Evolutionary conservation across 2,113 vertebrate species (phyloP).

Genomic region (Prunella fulvescens): DNA sequence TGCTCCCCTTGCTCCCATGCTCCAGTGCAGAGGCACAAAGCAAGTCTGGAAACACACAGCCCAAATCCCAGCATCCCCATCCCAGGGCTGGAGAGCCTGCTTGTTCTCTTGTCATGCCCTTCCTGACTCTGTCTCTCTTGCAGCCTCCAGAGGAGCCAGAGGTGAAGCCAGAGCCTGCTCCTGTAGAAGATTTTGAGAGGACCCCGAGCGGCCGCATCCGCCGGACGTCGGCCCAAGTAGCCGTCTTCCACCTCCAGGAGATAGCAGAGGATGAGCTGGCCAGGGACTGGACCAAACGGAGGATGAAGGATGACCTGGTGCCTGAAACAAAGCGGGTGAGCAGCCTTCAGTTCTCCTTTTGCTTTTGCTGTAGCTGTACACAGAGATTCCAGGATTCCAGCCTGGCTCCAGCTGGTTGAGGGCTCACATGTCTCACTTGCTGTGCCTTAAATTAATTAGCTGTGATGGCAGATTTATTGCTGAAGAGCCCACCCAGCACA

Average conservation of each 20-base stretch:
- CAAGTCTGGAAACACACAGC: neutral
- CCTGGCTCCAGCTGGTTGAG: neutral
- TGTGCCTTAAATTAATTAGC: neutral
- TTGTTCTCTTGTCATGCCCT: neutral
- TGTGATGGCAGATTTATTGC: neutral
- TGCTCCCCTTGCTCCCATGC: neutral
- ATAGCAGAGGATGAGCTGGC: conserved; percentile 94
- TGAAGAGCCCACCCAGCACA: neutral
- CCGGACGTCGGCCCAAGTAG: conserved; percentile 91
- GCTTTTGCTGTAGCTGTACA: neutral
- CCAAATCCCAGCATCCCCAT: neutral
- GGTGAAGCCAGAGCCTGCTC: conserved; percentile 57
- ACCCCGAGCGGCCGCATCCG: conserved; percentile 93
- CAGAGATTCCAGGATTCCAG: neutral
- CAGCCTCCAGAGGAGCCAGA: conserved; percentile 62
- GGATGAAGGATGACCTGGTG: conserved; percentile 95
- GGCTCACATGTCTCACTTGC: neutral
- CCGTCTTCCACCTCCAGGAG: conserved; percentile 96
- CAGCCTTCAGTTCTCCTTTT: neutral
- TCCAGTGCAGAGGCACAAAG: neutral
- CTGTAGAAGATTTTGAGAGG: conserved; percentile 84
- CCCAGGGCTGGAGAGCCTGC: fast-evolving
- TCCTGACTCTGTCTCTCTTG: neutral
- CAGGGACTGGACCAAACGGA: conserved; percentile 91
- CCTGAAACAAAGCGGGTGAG: conserved; percentile 93